Percentiles rank a stretch among this genome's conserved stretches.
Conservation (phyloP, 2,888 invertebrate species). For the Erebia palarica region DNA sequence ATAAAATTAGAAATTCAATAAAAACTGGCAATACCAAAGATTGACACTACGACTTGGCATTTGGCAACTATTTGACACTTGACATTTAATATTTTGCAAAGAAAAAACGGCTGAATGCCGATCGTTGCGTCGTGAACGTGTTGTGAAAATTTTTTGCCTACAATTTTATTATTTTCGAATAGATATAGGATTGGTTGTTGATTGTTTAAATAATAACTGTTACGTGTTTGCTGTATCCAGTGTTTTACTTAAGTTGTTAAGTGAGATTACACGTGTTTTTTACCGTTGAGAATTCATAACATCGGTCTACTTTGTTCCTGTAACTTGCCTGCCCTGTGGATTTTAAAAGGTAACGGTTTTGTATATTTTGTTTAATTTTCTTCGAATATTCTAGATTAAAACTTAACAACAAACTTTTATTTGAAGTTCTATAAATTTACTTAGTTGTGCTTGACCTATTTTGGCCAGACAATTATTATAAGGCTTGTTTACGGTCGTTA, state of each 20-base stretch:
- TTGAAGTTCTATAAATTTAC: too few species aligned
- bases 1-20: not conserved
- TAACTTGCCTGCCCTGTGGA: constrained; percentile 68
- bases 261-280: constrained; percentile 59
- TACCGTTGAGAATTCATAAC: constrained; percentile 52
- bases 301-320: constrained; percentile 72
- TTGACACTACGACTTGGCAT: constrained; percentile 21
- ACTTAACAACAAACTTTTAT: not conserved
- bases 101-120: constrained; percentile 44
- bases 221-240: constrained; percentile 57
- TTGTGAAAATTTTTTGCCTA: constrained; percentile 71
- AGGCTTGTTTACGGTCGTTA: constrained; percentile 10
- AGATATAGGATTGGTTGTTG: constrained; percentile 54
- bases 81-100: constrained; percentile 32
- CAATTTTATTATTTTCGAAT: constrained; percentile 60
- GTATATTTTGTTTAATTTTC: constrained; percentile 37
- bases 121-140: constrained; percentile 54
- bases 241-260: constrained; percentile 57
- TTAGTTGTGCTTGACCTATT: not conserved
- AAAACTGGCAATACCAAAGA: constrained; percentile 2
- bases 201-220: constrained; percentile 49
- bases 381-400: not conserved
- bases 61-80: not conserved
- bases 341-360: constrained; percentile 78
- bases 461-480: not conserved